Percentiles rank a stretch among this genome's conserved stretches.
Conservation (phyloP, 2,797 vertebrate genomes). For the Coregonus suidteri region DNA sequence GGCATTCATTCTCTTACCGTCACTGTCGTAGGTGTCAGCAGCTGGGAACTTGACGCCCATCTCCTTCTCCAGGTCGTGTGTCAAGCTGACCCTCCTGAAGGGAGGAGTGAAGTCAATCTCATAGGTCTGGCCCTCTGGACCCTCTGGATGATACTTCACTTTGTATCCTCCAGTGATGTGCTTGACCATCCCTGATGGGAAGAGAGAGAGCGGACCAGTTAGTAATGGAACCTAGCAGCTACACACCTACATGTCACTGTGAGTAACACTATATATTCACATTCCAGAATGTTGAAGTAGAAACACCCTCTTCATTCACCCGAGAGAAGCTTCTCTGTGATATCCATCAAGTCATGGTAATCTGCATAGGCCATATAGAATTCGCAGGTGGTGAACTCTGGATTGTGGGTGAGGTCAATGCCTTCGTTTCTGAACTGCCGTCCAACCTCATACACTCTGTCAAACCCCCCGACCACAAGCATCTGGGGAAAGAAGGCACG, state of each 20-base stretch:
- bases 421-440: conserved; percentile 98
- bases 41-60: conserved; percentile 88
- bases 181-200: conserved; percentile 91
- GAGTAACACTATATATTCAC: neutral
- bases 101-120: conserved; percentile 98
- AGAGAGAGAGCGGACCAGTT: neutral
- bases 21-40: conserved; percentile 74
- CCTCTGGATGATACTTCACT: conserved; percentile 91
- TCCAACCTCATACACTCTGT: conserved; percentile 95
- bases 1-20: conserved; percentile 58
- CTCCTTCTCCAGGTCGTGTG: conserved; percentile 86
- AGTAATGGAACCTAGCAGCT: neutral
- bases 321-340: conserved; percentile 94
- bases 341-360: conserved; percentile 94
- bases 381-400: conserved; percentile 98
- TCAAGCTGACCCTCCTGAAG: conserved; percentile 90
- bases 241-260: neutral
- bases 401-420: conserved; percentile 97
- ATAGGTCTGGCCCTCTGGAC: conserved; percentile 83
- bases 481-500: conserved; percentile 74
- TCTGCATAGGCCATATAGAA: conserved; percentile 99
- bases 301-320: conserved; percentile 68
- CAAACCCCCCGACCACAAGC: conserved; percentile 95
- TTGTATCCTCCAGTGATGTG: conserved; percentile 90
- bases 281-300: neutral